phyloP scores from a whole-genome alignment of 2,113 vertebrate genomes.

The Tricholaema leucomelas region DNA sequence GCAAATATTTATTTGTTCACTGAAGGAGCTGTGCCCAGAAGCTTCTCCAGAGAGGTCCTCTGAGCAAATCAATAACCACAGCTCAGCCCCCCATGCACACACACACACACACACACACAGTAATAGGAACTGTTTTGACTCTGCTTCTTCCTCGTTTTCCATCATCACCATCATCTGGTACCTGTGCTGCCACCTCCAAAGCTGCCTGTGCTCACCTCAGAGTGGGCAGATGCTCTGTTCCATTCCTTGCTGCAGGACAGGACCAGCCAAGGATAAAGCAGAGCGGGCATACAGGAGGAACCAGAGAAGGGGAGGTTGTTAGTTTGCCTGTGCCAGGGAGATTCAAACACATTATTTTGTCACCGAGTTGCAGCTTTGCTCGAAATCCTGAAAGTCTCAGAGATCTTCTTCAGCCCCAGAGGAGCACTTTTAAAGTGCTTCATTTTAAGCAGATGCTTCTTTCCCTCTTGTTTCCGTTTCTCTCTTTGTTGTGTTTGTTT shows the following conservation, averaged over 20 bases:
- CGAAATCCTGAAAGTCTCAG: background rate
- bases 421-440: conserved; percentile 55
- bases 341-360: conserved; percentile 38
- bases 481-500: conserved; percentile 41
- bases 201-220: background rate
- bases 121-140: accelerated
- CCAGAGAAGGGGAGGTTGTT: accelerated
- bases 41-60: background rate
- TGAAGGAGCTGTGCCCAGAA: background rate
- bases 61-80: background rate
- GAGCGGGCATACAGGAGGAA: background rate
- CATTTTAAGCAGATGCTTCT: conserved; percentile 13
- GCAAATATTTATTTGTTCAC: background rate
- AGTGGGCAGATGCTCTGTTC: accelerated
- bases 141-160: background rate
- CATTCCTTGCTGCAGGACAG: background rate
- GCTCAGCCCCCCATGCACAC: accelerated
- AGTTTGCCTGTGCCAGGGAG: background rate
- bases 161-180: background rate
- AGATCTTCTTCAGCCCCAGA: conserved; percentile 51
- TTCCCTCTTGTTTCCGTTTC: background rate
- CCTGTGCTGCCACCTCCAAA: background rate
- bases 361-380: conserved; percentile 24
- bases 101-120: too few species aligned
- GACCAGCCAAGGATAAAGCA: background rate